phyloP scores from a whole-genome alignment of 2,113 vertebrate genomes.

The Bostrychus sinensis region DNA sequence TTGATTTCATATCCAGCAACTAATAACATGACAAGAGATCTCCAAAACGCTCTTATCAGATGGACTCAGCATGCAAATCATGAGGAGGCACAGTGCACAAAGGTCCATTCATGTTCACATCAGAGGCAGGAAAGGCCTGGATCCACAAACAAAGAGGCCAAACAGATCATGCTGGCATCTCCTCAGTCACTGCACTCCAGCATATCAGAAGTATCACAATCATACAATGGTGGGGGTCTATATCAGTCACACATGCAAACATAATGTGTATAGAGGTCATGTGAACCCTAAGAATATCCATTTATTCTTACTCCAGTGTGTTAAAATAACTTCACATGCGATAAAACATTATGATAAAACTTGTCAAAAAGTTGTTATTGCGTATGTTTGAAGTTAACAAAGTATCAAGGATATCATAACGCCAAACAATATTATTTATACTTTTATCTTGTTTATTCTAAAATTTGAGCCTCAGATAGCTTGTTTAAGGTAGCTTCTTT shows the following conservation, averaged over 20 bases:
- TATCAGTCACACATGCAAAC: constrained; percentile 10
- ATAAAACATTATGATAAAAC: no score
- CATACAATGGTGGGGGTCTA: background rate
- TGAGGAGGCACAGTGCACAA: constrained; percentile 67
- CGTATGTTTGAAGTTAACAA: no score
- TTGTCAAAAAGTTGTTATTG: no score
- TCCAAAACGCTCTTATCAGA: constrained; percentile 29
- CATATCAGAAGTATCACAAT: constrained; percentile 13
- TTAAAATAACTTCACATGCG: no score
- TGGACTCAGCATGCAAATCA: constrained; percentile 58
- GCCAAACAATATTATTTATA: no score
- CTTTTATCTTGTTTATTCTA: no score
- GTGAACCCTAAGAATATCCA: no score
- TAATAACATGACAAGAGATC: constrained; percentile 17
- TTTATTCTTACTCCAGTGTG: no score
- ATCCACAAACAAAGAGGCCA: constrained; percentile 76
- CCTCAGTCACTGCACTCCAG: constrained; percentile 7
- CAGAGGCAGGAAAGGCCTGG: constrained; percentile 65
- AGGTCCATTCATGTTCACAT: constrained; percentile 79
- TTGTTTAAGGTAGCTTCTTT: no score
- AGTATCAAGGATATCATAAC: no score
- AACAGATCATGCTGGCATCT: constrained; percentile 73
- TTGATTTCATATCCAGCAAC: background rate
- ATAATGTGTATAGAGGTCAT: no score
- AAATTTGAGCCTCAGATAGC: no score